Percentiles rank a stretch among this genome's conserved stretches.
Conservation (phyloP, 2,113 vertebrate species). For the Choloepus hoffmanni region DNA sequence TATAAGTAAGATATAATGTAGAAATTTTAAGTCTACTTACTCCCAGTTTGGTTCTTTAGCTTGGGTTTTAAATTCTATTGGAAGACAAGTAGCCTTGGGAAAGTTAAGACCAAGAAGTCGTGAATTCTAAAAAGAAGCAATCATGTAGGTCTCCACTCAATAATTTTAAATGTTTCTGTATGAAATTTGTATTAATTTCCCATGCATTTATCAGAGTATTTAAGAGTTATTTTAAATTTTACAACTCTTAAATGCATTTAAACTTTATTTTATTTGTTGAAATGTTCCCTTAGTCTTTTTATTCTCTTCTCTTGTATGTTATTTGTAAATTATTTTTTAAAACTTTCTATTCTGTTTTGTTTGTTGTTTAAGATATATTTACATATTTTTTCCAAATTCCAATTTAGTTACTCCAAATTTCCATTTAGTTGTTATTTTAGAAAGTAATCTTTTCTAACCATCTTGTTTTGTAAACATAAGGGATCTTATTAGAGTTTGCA, state of each 20-base stretch:
- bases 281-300: conserved; percentile 15
- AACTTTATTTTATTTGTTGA: neutral
- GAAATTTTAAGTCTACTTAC: conserved; percentile 13
- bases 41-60: neutral
- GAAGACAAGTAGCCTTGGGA: conserved; percentile 3
- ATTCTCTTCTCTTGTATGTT: neutral
- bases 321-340: neutral
- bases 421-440: conserved; percentile 2
- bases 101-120: conserved; percentile 35
- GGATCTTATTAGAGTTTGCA: neutral
- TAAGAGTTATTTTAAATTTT: conserved; percentile 57
- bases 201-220: neutral
- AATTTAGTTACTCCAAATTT: neutral
- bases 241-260: conserved; percentile 16
- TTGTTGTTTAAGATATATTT: conserved; percentile 37
- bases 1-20: conserved; percentile 14
- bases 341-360: neutral
- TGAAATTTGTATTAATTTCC: neutral
- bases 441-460: neutral
- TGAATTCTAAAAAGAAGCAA: neutral
- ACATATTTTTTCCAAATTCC: neutral
- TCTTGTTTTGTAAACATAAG: neutral
- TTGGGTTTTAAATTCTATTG: conserved; percentile 52
- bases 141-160: neutral
- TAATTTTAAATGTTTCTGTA: neutral